Evolutionary conservation across 2,113 vertebrate species (phyloP).

Genomic region (Daboia siamensis): DNA sequence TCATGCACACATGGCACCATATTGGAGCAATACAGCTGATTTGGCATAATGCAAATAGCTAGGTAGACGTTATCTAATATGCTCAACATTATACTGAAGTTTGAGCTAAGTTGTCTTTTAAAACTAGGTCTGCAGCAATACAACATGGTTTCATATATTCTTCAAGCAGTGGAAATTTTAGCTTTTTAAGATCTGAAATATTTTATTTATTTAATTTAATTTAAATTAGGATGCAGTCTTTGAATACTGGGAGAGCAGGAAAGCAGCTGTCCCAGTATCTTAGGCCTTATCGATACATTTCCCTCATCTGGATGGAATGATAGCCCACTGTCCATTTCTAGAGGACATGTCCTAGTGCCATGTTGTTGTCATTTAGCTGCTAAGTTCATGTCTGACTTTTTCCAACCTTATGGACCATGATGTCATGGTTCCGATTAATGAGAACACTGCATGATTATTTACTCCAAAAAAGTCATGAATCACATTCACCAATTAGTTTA

Average conservation of each 20-base stretch:
- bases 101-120: constrained; percentile 33
- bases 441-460: too few relatives aligned
- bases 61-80: constrained; percentile 50
- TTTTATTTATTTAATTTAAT: background rate
- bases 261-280: background rate
- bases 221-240: background rate
- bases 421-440: too few relatives aligned
- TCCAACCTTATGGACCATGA: background rate
- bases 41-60: constrained; percentile 77
- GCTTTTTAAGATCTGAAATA: background rate
- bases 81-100: constrained; percentile 47
- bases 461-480: too few relatives aligned
- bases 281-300: background rate
- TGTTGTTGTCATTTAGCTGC: background rate
- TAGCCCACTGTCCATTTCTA: background rate
- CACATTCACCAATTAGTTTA: too few relatives aligned
- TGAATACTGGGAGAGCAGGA: background rate
- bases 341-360: background rate
- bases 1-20: constrained; percentile 82
- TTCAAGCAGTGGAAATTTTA: constrained; percentile 42
- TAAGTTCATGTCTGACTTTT: background rate
- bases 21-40: constrained; percentile 86
- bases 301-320: background rate
- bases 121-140: constrained; percentile 35
- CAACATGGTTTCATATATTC: constrained; percentile 48